These are phyloP conservation scores for Myiozetetes cayanensis DNA, from an alignment of 2,113 vertebrate species.

Conservation along the genomic window DNA sequence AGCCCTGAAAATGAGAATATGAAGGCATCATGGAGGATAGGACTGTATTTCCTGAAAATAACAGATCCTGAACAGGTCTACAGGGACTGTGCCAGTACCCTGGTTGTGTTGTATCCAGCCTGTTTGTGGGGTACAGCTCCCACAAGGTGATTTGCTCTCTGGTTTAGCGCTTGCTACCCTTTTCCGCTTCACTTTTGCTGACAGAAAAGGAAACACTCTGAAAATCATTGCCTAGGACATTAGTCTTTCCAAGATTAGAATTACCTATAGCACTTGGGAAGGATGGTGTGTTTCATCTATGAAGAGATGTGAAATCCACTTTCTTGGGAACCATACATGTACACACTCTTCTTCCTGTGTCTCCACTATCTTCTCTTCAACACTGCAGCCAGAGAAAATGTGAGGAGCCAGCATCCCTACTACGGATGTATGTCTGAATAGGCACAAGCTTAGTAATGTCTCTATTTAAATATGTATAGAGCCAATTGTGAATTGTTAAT, in stretches of 20 bases:
- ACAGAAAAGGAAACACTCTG: not conserved
- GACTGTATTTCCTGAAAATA: not conserved
- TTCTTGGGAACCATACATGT: not conserved
- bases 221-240: not conserved
- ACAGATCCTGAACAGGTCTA: not conserved
- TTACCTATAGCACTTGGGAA: not conserved
- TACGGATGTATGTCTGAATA: conserved; percentile 45
- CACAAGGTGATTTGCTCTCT: not conserved
- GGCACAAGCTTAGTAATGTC: not conserved
- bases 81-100: not conserved
- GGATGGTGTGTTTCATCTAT: not conserved
- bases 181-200: not conserved
- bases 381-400: not conserved
- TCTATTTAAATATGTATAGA: conserved; percentile 27
- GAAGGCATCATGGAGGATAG: not conserved
- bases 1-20: not conserved
- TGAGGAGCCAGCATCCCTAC: conserved; percentile 10
- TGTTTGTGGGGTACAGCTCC: not conserved
- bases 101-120: not conserved
- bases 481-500: not conserved
- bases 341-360: not conserved
- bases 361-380: not conserved
- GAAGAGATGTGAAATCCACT: not conserved
- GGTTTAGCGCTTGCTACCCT: not conserved
- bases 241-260: not conserved